Evolutionary conservation across 2,113 vertebrate genomes (phyloP).

Genomic region (Aramus guarauna): DNA sequence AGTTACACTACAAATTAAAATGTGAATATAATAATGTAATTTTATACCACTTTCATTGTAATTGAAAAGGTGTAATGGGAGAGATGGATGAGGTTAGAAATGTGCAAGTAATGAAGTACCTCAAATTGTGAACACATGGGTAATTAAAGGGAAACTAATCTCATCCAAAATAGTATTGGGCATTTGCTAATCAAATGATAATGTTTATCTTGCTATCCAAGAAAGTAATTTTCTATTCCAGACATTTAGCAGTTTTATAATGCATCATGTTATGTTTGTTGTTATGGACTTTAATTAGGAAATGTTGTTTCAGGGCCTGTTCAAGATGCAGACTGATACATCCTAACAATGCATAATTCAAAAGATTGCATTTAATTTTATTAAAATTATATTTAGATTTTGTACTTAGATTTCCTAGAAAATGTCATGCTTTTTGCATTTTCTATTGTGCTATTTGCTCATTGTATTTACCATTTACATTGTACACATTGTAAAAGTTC

Average conservation of each 20-base stretch:
- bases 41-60: constrained; percentile 32
- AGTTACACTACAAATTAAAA: constrained; percentile 41
- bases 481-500: not conserved
- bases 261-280: not conserved
- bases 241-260: not conserved
- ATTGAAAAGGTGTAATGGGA: constrained; percentile 50
- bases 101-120: constrained; percentile 24
- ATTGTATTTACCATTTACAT: not conserved
- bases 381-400: not conserved
- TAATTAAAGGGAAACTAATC: constrained; percentile 50
- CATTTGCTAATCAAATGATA: constrained; percentile 42
- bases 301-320: not conserved
- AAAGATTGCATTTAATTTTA: not conserved
- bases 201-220: not conserved
- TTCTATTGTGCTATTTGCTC: not conserved
- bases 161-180: constrained; percentile 5
- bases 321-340: not conserved
- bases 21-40: constrained; percentile 34
- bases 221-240: constrained; percentile 22
- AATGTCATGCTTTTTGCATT: not conserved
- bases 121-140: constrained; percentile 32
- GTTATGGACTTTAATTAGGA: not conserved
- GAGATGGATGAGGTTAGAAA: constrained; percentile 38
- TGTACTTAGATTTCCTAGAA: not conserved
- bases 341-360: not conserved